A percentile compares a stretch with the other conserved stretches of the same genome.
phyloP scores from a whole-genome alignment of 2,888 invertebrate genomes.

The Bedellia somnulentella region DNA sequence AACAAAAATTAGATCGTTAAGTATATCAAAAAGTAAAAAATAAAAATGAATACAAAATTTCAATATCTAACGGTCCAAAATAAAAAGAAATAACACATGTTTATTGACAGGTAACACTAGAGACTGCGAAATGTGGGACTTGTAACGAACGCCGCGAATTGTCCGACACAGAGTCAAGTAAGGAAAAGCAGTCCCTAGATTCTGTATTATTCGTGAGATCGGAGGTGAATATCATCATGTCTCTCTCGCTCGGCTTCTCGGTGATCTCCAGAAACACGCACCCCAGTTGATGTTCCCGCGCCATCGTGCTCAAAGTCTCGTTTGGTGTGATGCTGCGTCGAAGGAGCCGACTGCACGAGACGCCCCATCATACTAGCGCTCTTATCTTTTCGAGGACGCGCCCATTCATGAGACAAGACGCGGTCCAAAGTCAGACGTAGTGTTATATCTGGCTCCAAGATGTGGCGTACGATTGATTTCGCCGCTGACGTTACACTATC shows the following conservation, averaged over 20 bases:
- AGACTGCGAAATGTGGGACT: no score
- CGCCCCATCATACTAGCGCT: slow-evolving; percentile 60
- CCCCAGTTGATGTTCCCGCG: slow-evolving; percentile 42
- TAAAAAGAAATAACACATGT: no score
- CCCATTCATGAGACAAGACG: slow-evolving; percentile 77
- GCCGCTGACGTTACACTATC: slow-evolving; percentile 70
- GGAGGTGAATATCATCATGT: slow-evolving; percentile 47
- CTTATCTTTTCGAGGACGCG: slow-evolving; percentile 64
- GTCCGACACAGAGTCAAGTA: no score
- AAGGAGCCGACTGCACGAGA: slow-evolving; percentile 63
- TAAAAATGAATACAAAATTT: slow-evolving; percentile 33
- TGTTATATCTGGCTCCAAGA: slow-evolving; percentile 84
- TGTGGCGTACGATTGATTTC: slow-evolving; percentile 76
- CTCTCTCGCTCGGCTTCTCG: slow-evolving; percentile 44
- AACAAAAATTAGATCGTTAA: slow-evolving; percentile 49
- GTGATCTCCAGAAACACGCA: slow-evolving; percentile 48
- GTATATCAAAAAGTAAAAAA: slow-evolving; percentile 43
- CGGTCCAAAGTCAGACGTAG: slow-evolving; percentile 74
- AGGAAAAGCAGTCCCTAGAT: no score
- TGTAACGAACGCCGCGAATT: no score
- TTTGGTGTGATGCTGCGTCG: slow-evolving; percentile 37
- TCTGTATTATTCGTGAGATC: slow-evolving; percentile 40
- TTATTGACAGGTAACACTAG: no score
- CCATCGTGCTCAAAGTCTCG: slow-evolving; percentile 43
- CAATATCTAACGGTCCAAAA: slow-evolving; percentile 34